phyloP scores from a whole-genome alignment of 2,113 vertebrate species.

The Melospiza georgiana region DNA sequence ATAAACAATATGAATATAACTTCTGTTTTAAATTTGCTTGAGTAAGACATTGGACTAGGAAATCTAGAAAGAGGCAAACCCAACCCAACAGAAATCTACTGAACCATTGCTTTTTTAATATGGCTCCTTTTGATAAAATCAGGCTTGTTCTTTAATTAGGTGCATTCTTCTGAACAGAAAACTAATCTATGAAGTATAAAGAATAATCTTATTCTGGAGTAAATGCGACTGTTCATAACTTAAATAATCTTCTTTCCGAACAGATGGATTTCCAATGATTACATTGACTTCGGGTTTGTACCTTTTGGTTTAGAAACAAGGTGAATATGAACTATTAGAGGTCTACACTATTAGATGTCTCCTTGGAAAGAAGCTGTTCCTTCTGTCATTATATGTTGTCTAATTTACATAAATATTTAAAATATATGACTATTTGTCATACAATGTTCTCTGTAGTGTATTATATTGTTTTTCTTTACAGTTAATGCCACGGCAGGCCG shows the following conservation, averaged over 20 bases:
- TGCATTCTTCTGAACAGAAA: neutral
- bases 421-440: neutral
- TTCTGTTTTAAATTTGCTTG: neutral
- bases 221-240: neutral
- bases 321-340: neutral
- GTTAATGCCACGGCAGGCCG: neutral
- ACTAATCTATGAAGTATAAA: neutral
- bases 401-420: neutral
- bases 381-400: neutral
- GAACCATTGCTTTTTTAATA: neutral
- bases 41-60: neutral
- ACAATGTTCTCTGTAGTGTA: neutral
- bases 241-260: neutral
- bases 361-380: neutral
- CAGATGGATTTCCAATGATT: neutral
- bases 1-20: neutral
- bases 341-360: neutral
- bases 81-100: neutral
- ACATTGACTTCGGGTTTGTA: neutral
- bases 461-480: neutral
- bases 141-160: neutral
- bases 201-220: neutral
- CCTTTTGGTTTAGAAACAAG: neutral
- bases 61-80: neutral
- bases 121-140: neutral